Conservation (phyloP, 2,797 vertebrate genomes). For the Smutsia temminckii region DNA sequence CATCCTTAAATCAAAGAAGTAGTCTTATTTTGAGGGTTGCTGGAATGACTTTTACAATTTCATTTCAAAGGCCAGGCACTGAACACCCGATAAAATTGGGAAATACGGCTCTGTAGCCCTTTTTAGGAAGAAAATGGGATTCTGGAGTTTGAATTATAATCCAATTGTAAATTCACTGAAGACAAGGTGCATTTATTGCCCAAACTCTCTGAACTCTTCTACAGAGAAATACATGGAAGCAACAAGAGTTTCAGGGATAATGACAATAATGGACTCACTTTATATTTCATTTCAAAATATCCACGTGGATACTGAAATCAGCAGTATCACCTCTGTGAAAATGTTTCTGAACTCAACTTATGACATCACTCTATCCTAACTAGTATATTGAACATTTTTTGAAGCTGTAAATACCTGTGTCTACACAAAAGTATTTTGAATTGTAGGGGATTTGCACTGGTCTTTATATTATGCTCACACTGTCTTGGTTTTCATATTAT, state of each 20-base stretch:
- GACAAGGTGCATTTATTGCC: neutral
- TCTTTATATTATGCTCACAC: neutral
- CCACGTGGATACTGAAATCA: neutral
- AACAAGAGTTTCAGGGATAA: neutral
- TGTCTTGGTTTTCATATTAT: neutral
- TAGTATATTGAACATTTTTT: neutral
- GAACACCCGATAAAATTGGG: neutral
- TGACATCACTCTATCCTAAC: neutral
- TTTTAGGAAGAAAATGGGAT: neutral
- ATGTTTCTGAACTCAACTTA: conserved; percentile 12
- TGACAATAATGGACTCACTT: neutral
- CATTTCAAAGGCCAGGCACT: neutral
- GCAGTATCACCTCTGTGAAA: neutral
- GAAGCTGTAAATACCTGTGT: neutral
- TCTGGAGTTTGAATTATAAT: conserved; percentile 11
- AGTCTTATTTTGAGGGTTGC: neutral
- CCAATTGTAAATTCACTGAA: neutral
- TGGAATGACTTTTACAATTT: conserved; percentile 16
- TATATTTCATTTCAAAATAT: conserved; percentile 15
- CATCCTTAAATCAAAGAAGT: conserved; percentile 20
- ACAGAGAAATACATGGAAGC: neutral
- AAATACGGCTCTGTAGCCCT: neutral
- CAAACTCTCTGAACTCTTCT: neutral
- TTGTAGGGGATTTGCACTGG: neutral
- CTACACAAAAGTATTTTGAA: neutral